phyloP scores from a whole-genome alignment of 2,113 vertebrate genomes.

The Xiphophorus hellerii region DNA sequence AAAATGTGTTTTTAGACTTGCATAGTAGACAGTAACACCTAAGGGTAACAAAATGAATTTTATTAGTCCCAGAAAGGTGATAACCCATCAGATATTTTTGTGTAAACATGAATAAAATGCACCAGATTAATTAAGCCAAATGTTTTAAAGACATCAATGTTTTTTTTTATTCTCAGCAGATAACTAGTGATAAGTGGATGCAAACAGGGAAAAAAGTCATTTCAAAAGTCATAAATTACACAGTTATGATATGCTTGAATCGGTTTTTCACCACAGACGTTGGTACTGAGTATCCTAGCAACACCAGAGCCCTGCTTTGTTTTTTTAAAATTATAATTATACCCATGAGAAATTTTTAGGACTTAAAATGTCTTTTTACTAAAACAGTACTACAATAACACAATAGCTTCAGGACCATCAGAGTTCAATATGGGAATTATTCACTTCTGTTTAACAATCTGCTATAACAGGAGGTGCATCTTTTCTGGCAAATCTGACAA shows the following conservation, averaged over 20 bases:
- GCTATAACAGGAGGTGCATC: neutral
- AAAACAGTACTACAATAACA: neutral
- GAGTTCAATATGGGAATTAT: neutral
- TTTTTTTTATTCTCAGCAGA: neutral
- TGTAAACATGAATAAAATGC: neutral
- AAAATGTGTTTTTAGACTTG: neutral
- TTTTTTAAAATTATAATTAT: neutral
- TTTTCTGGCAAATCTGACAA: neutral
- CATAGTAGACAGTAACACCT: neutral
- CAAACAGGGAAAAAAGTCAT: constrained; percentile 5
- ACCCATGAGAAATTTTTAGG: neutral
- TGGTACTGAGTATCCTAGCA: neutral
- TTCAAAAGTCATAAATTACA: neutral
- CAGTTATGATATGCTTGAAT: constrained; percentile 2
- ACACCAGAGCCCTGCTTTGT: neutral
- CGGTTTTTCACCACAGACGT: neutral
- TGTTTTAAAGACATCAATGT: too few relatives aligned
- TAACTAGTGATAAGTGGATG: neutral
- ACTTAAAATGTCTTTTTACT: neutral
- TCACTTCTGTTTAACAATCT: neutral
- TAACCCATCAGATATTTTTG: neutral
- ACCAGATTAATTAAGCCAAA: neutral
- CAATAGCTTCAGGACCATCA: neutral
- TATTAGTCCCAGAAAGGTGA: neutral
- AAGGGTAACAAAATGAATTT: neutral